These are phyloP conservation scores for Mylabris phalerata DNA, from an alignment of 1,140 invertebrate genomes.

Conservation along the genomic window DNA sequence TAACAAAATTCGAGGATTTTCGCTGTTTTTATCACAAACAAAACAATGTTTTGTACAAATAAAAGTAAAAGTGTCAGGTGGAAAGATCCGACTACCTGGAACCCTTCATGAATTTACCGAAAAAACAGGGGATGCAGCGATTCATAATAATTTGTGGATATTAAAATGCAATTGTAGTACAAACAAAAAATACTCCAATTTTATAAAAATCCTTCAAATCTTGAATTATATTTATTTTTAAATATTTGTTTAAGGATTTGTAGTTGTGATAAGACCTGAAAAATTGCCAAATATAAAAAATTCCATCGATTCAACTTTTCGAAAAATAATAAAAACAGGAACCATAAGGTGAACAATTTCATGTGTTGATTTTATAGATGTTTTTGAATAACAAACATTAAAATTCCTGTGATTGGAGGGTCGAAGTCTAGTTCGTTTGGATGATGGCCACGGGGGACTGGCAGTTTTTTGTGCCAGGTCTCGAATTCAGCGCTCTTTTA, in stretches of 20 bases:
- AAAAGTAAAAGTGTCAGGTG: conserved; percentile 19
- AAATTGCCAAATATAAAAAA: background rate
- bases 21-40: background rate
- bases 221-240: conserved; percentile 1
- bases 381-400: background rate
- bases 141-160: background rate
- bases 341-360: conserved; percentile 1
- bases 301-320: too few species aligned
- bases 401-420: conserved; percentile 4
- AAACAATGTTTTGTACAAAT: conserved; percentile 17
- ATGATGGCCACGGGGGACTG: conserved; percentile 2
- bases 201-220: background rate
- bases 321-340: background rate
- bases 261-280: background rate
- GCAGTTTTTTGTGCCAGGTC: conserved; percentile 17
- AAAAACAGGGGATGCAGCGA: background rate
- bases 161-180: too few species aligned
- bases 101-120: too few species aligned
- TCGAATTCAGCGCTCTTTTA: conserved; percentile 12
- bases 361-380: conserved; percentile 5
- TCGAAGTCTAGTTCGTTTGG: conserved; percentile 4
- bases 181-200: background rate
- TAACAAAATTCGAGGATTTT: background rate
- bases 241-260: background rate
- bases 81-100: conserved; percentile 11